Percentiles rank a stretch among this genome's conserved stretches.
Conservation (phyloP, 2,888 invertebrate species). For the Acrobasis repandana region DNA sequence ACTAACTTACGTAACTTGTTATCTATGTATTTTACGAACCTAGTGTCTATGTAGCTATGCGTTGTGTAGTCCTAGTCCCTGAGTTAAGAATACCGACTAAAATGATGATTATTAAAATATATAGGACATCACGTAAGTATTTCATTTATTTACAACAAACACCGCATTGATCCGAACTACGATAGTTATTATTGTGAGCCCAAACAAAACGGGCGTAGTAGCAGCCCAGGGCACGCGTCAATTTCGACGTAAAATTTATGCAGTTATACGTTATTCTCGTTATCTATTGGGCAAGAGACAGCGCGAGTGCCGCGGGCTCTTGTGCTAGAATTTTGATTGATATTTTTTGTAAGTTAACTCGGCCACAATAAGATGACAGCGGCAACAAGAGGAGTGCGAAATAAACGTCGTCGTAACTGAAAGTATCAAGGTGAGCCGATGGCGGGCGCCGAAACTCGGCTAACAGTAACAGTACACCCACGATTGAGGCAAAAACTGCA, state of each 20-base stretch:
- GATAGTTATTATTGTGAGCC: no score
- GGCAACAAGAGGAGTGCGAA: constrained; percentile 80
- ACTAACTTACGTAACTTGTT: neutral
- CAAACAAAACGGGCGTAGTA: constrained; percentile 26
- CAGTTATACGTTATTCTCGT: constrained; percentile 56
- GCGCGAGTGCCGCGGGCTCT: constrained; percentile 72
- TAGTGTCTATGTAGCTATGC: neutral
- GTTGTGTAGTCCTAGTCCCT: no score
- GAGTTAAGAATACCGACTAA: no score
- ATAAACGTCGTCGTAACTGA: constrained; percentile 79
- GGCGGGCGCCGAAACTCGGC: constrained; percentile 75
- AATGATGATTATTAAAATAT: no score
- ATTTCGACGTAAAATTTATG: constrained; percentile 42
- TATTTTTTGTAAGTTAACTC: constrained; percentile 81
- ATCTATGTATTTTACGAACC: neutral
- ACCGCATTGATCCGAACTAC: neutral
- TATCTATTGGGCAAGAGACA: constrained; percentile 64
- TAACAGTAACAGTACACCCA: constrained; percentile 77
- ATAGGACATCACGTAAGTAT: neutral
- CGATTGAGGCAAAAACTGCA: constrained; percentile 67
- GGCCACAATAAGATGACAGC: constrained; percentile 80
- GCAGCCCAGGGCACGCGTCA: neutral
- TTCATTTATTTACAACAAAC: neutral
- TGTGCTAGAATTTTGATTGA: constrained; percentile 83
- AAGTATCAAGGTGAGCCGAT: constrained; percentile 80